Percentiles rank a stretch among this genome's conserved stretches.
Conservation (phyloP, 2,888 invertebrate species). For the Proisotoma minuta region DNA sequence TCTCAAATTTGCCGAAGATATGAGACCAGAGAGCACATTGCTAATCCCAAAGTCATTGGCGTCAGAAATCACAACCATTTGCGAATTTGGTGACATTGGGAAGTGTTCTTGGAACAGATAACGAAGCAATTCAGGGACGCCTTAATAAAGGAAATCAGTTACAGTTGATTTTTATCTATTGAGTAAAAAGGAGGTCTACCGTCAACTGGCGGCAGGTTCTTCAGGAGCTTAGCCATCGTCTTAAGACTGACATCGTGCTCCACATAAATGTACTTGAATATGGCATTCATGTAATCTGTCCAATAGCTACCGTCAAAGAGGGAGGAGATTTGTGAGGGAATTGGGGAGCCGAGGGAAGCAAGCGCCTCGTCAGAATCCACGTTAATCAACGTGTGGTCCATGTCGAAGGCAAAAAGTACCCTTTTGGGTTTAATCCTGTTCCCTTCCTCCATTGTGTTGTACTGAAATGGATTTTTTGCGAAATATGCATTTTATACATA, state of each 20-base stretch:
- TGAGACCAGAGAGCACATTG: not conserved
- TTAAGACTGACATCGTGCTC: no score
- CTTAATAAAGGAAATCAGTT: no score
- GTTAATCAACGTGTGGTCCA: conserved; percentile 73
- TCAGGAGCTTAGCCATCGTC: no score
- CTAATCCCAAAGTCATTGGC: conserved; percentile 53
- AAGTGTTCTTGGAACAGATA: no score
- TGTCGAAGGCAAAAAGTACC: conserved; percentile 62
- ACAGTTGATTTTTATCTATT: no score
- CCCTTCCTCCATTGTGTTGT: no score
- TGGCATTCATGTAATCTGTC: conserved; percentile 68
- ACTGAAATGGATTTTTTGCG: no score
- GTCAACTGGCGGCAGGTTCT: no score
- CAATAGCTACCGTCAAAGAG: conserved; percentile 60
- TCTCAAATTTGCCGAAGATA: not conserved
- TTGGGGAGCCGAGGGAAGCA: conserved; percentile 53
- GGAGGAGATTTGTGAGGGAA: conserved; percentile 53
- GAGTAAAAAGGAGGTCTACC: no score
- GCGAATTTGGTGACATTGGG: conserved; percentile 15
- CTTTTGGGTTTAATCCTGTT: no score
- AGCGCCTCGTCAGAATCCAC: conserved; percentile 68
- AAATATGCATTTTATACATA: no score
- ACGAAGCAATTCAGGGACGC: conserved; percentile 17
- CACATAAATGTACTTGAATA: conserved; percentile 59
- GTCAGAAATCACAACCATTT: conserved; percentile 69